A percentile compares a stretch with the other conserved stretches of the same genome.
Evolutionary conservation across 2,888 invertebrate species (phyloP).

Genomic region (Cerceris ruficornis): DNA sequence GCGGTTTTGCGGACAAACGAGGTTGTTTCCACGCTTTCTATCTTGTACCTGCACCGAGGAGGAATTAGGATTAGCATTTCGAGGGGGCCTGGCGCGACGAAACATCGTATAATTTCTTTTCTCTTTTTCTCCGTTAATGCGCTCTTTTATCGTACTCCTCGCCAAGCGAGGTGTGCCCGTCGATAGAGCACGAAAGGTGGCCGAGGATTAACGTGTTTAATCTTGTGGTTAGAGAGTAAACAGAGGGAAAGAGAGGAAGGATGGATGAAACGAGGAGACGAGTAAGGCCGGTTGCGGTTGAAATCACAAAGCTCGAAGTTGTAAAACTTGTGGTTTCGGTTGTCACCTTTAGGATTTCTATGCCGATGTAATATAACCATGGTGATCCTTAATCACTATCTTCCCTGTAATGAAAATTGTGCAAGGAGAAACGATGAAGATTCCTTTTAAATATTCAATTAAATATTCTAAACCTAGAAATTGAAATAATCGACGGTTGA

Average conservation of each 20-base stretch:
- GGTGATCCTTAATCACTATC: background rate
- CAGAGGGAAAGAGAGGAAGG: constrained; percentile 49
- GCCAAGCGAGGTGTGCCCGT: constrained; percentile 42
- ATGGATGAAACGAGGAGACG: constrained; percentile 41
- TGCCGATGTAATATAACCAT: constrained; percentile 12
- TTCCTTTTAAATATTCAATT: background rate
- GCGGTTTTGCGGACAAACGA: constrained; percentile 60
- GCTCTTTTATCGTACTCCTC: constrained; percentile 40
- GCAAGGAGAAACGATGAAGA: background rate
- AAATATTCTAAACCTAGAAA: no score
- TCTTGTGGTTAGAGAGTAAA: constrained; percentile 74
- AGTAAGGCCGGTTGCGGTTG: constrained; percentile 55
- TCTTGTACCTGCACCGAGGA: constrained; percentile 34
- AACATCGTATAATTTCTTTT: constrained; percentile 19
- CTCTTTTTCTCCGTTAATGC: constrained; percentile 21
- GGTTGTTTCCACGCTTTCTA: constrained; percentile 41
- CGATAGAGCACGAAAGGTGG: constrained; percentile 52
- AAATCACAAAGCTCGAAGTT: constrained; percentile 52
- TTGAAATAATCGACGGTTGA: no score
- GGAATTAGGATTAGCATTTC: constrained; percentile 61
- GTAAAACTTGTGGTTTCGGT: constrained; percentile 60
- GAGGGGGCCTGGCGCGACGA: constrained; percentile 15
- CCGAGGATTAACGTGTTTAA: constrained; percentile 72
- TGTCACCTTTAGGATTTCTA: constrained; percentile 38
- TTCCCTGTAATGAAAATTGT: background rate